Conservation (phyloP, 2,113 vertebrate genomes). For the Pluvialis apricaria region DNA sequence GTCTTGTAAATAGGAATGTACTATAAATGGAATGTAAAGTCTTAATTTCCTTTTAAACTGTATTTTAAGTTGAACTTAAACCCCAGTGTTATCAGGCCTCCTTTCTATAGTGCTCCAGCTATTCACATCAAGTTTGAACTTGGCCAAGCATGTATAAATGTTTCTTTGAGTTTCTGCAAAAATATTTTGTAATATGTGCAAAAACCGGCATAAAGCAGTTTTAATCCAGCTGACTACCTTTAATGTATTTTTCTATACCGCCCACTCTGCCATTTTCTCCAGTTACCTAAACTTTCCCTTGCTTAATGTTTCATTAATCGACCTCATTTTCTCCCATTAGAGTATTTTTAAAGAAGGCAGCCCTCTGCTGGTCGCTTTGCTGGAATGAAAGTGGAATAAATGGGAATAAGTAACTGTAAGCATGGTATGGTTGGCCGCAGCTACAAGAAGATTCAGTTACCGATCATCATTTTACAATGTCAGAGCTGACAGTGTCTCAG, state of each 20-base stretch:
- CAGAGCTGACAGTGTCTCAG: background rate
- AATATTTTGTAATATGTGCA: background rate
- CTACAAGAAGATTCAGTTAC: background rate
- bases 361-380: constrained; percentile 33
- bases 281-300: background rate
- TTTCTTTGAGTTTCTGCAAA: background rate
- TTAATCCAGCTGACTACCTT: background rate
- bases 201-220: background rate
- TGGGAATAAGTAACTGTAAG: background rate
- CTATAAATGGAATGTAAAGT: constrained; percentile 46
- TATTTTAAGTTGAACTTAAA: background rate
- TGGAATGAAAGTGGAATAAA: background rate
- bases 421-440: rapidly evolving
- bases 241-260: background rate
- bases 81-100: background rate
- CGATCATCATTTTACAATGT: background rate
- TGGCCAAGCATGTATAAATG: background rate
- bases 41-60: background rate
- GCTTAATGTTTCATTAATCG: background rate
- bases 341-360: constrained; percentile 1
- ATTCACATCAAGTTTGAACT: background rate
- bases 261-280: background rate
- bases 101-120: background rate
- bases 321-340: background rate
- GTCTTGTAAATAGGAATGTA: constrained; percentile 65